Conservation (phyloP, 2,797 vertebrate species). For the Thunnus albacares region DNA sequence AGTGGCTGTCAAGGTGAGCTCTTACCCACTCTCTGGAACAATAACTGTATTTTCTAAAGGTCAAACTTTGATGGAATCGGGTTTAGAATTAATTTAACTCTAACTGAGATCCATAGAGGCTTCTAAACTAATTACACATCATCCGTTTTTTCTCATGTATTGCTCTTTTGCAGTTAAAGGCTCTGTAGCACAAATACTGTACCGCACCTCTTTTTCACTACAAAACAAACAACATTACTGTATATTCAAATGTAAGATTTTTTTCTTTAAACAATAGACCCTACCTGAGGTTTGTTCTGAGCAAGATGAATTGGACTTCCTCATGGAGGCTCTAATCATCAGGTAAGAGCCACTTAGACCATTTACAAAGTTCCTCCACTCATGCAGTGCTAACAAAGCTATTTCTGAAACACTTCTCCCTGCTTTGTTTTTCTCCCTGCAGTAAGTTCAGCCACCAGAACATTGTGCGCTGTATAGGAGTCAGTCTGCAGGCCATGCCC, state of each 20-base stretch:
- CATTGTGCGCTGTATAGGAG: slow-evolving; percentile 96
- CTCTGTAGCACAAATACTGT: not conserved
- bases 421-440: slow-evolving; percentile 52
- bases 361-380: not conserved
- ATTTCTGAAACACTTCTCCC: slow-evolving; percentile 22
- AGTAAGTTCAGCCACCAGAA: slow-evolving; percentile 99
- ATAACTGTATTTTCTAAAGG: not conserved
- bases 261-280: slow-evolving; percentile 84
- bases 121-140: not conserved
- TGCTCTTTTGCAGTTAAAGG: slow-evolving; percentile 18
- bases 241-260: slow-evolving; percentile 3
- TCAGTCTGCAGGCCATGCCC: slow-evolving; percentile 96
- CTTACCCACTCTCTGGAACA: not conserved
- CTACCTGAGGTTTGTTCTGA: slow-evolving; percentile 98
- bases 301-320: slow-evolving; percentile 97
- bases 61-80: slow-evolving; percentile 5
- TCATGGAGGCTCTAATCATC: slow-evolving; percentile 99
- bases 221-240: not conserved
- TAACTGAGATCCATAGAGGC: not conserved
- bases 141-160: not conserved
- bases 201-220: not conserved
- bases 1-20: slow-evolving; percentile 97
- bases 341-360: slow-evolving; percentile 84
- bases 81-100: not conserved
- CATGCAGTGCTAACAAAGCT: not conserved